Percentiles rank a stretch among this genome's conserved stretches.
phyloP scores from a whole-genome alignment of 1,140 invertebrate species.

The Trichogramma pretiosum region DNA sequence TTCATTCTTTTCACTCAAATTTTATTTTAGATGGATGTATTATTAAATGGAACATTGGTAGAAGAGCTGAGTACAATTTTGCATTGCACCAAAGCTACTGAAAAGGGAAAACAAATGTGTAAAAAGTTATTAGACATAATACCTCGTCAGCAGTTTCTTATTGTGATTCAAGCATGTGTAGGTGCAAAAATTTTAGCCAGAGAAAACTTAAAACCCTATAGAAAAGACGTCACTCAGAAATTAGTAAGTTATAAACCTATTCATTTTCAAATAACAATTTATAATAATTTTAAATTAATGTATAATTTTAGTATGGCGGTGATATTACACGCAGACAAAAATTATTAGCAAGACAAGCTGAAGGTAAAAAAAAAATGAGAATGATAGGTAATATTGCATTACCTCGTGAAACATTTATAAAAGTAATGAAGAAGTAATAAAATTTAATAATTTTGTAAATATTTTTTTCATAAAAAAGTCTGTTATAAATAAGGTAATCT shows the following conservation, averaged over 20 bases:
- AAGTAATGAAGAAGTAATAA: constrained; percentile 72
- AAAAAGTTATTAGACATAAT: constrained; percentile 78
- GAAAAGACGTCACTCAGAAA: constrained; percentile 91
- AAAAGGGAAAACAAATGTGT: constrained; percentile 63
- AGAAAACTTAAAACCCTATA: constrained; percentile 77
- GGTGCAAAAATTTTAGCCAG: constrained; percentile 76
- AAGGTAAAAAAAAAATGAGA: constrained; percentile 89
- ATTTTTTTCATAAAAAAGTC: background rate
- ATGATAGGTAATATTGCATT: constrained; percentile 84
- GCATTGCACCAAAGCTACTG: constrained; percentile 59
- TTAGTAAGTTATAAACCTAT: too few relatives aligned
- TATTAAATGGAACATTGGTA: constrained; percentile 71
- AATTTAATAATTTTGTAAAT: constrained; percentile 8
- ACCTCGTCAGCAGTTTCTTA: constrained; percentile 76
- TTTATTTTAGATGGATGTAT: constrained; percentile 60
- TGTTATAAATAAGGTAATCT: background rate
- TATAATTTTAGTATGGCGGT: constrained; percentile 72
- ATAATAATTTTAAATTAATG: constrained; percentile 1
- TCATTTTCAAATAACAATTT: constrained; percentile 17
- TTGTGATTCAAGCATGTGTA: constrained; percentile 80
- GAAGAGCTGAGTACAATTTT: constrained; percentile 84
- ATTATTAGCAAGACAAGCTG: constrained; percentile 77
- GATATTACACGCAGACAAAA: constrained; percentile 87
- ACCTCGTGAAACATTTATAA: constrained; percentile 88
- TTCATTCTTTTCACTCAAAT: too few relatives aligned